Base-by-base conservation (phyloP, 2,797 vertebrate genomes). In the Poecilia wingei region DNA sequence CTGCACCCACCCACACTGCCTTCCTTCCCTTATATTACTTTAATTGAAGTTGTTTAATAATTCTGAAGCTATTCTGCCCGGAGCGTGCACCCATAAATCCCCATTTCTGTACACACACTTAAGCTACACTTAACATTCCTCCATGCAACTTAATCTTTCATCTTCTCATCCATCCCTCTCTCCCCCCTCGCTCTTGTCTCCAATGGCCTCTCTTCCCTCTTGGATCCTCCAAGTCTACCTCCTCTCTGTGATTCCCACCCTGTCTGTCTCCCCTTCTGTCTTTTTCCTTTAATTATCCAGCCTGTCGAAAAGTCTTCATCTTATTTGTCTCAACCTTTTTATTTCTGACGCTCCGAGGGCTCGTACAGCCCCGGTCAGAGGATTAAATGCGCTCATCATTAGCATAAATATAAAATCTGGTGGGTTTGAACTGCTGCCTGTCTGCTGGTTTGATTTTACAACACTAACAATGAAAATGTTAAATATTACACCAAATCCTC, bases 31-130 rank as follows among this genome's bases (percentile, higher is more conserved):
- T 92, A 94, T 94, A 95, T 94, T 93, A 93, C 91, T 96, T 95
- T 95, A 95, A 96, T 95, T 95, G 93, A 92, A 95, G 90, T 81
- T 74, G 64, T 95, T 96, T 95, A 96, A 95, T 95, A 95, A 95
- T 95, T 94, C 92, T 91, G 90, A 88, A 95, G 94, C 90, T 94
- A 93, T 94, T 94, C 94, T 87, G 88, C 93, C 95, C 86, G 83
- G 92, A 94, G 95, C 92, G 69, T 87, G 87, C 88, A 86, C 89
- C 92, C 91, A 93, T 96, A 96, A 95, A 96, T 93, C 88, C 93
- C 70, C 80, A 87, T 73, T 92, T 93, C 90, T 92, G 78, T 93
- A 93, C 91, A 93, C 86, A 93, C 85, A 83, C 80, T 95, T 90
- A 92, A 94, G 87, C 93, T 94, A 93, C 93, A 95, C 92, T 93